A percentile compares a stretch with the other conserved stretches of the same genome.
These are phyloP conservation scores for Microplitis manilae DNA, from an alignment of 2,888 invertebrate genomes.

Conservation along the genomic window DNA sequence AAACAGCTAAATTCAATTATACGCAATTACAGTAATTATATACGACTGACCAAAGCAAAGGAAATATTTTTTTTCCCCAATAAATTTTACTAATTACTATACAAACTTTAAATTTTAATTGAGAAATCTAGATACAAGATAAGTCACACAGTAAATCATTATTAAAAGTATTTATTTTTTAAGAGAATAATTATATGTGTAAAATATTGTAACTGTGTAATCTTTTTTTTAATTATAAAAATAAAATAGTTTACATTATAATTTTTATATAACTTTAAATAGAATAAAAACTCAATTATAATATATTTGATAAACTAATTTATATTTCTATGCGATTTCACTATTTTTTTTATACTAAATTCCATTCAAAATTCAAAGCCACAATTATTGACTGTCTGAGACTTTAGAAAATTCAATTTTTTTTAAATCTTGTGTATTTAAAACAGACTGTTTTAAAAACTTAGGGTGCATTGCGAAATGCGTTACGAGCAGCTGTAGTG, in stretches of 20 bases:
- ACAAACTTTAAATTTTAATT: background rate
- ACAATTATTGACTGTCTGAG: no score
- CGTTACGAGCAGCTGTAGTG: no score
- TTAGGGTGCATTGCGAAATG: no score
- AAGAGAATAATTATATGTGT: slow-evolving; percentile 13
- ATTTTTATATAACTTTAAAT: background rate
- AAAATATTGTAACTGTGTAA: background rate
- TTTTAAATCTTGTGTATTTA: no score
- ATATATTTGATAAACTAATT: no score
- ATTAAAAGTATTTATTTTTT: slow-evolving; percentile 23
- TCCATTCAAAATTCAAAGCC: no score
- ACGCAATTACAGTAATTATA: slow-evolving; percentile 50
- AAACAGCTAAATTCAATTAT: slow-evolving; percentile 85
- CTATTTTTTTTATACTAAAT: no score
- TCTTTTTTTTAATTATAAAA: background rate
- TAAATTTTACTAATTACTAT: background rate
- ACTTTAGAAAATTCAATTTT: no score
- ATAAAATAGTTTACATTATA: background rate
- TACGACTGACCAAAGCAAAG: slow-evolving; percentile 14
- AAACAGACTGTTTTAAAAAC: no score
- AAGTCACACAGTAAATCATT: slow-evolving; percentile 20
- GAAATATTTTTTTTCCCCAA: slow-evolving; percentile 13
- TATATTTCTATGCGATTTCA: no score
- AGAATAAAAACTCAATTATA: no score
- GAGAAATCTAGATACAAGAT: background rate